Conservation (phyloP, 2,888 invertebrate genomes). For the Diadromus collaris region DNA sequence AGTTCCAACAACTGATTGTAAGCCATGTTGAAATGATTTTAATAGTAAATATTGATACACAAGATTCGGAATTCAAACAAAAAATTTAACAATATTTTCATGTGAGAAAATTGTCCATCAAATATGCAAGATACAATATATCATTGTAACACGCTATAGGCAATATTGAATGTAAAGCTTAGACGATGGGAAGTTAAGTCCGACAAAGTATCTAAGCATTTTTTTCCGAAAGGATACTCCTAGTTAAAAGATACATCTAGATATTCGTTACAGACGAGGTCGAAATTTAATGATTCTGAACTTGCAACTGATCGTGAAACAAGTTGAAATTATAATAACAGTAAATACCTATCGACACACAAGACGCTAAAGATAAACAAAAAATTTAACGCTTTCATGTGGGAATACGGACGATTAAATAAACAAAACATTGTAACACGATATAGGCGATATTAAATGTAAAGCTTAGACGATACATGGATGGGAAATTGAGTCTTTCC, state of each 20-base stretch:
- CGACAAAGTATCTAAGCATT: no score
- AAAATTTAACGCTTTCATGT: not conserved
- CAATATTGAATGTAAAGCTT: not conserved
- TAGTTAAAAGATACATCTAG: no score
- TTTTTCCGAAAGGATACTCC: no score
- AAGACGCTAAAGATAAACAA: not conserved
- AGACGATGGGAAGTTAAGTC: constrained; percentile 13
- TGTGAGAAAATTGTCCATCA: not conserved
- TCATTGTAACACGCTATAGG: not conserved
- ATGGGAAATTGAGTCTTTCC: constrained; percentile 23
- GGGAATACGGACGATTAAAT: not conserved
- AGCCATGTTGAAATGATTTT: no score
- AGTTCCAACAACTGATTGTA: no score
- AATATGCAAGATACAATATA: not conserved
- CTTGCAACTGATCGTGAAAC: no score
- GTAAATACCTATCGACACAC: not conserved
- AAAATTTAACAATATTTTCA: no score
- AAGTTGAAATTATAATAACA: no score
- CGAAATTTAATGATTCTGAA: no score
- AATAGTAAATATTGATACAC: no score
- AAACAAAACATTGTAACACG: not conserved
- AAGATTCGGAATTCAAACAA: no score
- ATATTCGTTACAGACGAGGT: no score
- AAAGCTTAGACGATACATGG: not conserved
- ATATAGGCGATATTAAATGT: not conserved